Evolutionary conservation across 2,888 invertebrate species (phyloP).

Genomic region (Pharmacophagus antenor): DNA sequence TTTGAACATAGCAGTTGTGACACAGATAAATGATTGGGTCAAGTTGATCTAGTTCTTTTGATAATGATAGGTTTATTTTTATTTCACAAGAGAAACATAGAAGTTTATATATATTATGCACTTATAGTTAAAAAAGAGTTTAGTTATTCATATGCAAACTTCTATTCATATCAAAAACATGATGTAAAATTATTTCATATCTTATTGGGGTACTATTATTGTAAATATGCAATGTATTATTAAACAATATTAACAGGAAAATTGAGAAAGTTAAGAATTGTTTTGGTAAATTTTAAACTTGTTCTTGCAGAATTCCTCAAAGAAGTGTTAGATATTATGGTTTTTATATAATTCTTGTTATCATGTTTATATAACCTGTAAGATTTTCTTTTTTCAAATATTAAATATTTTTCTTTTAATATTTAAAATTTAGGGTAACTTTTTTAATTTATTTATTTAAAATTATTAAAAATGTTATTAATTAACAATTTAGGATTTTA

Average conservation of each 20-base stretch:
- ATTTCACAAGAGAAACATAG: background rate
- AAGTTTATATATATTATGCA: background rate
- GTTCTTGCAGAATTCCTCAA: background rate
- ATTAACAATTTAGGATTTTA: too few species aligned
- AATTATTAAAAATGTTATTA: too few species aligned
- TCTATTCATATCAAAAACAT: background rate
- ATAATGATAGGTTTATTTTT: background rate
- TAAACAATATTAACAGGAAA: background rate
- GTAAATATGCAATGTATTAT: background rate
- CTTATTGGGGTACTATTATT: background rate
- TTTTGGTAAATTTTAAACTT: background rate
- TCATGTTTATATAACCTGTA: too few species aligned
- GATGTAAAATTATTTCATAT: background rate
- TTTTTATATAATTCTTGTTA: too few species aligned
- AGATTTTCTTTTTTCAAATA: too few species aligned
- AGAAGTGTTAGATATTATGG: too few species aligned
- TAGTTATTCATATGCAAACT: background rate
- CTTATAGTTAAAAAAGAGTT: background rate
- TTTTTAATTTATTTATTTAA: too few species aligned
- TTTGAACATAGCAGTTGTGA: slow-evolving; percentile 38
- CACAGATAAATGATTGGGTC: slow-evolving; percentile 42
- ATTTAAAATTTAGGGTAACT: too few species aligned
- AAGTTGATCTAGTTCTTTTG: slow-evolving; percentile 36
- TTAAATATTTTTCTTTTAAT: too few species aligned
- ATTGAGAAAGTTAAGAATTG: background rate